Conservation (phyloP, 35 echinoderm and acorn worm genomes). For the Apostichopus japonicus region DNA sequence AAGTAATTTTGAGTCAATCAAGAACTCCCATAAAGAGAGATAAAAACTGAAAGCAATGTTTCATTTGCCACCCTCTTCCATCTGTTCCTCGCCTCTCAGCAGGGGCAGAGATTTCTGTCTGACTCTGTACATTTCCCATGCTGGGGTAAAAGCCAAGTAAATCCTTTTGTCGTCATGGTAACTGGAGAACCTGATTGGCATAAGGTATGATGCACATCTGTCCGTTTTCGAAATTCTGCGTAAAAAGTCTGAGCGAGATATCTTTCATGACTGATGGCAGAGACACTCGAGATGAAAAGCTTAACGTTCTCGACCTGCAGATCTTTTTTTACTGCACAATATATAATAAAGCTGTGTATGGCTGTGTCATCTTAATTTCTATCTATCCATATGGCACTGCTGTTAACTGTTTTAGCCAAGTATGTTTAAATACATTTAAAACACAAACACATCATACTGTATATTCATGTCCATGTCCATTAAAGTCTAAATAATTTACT, state of each 20-base stretch:
- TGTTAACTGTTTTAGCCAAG: no score
- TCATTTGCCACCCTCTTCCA: neutral
- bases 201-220: conserved; percentile 17
- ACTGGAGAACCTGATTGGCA: conserved; percentile 9
- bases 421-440: no score
- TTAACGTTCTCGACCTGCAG: no score
- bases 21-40: neutral
- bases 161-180: conserved; percentile 18
- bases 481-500: no score
- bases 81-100: neutral
- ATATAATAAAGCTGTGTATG: no score
- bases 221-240: neutral
- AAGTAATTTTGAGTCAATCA: neutral
- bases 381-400: no score
- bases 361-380: no score
- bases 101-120: conserved; percentile 15
- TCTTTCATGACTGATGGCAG: neutral
- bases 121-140: neutral
- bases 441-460: no score
- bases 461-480: no score
- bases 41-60: neutral
- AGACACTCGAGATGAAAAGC: neutral
- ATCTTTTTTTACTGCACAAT: no score
- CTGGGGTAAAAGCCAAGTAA: neutral
- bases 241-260: neutral